Percentiles rank a stretch among this genome's conserved stretches.
These are phyloP conservation scores for Gorilla gorilla DNA, from an alignment of 2,113 vertebrate species.

Conservation along the genomic window DNA sequence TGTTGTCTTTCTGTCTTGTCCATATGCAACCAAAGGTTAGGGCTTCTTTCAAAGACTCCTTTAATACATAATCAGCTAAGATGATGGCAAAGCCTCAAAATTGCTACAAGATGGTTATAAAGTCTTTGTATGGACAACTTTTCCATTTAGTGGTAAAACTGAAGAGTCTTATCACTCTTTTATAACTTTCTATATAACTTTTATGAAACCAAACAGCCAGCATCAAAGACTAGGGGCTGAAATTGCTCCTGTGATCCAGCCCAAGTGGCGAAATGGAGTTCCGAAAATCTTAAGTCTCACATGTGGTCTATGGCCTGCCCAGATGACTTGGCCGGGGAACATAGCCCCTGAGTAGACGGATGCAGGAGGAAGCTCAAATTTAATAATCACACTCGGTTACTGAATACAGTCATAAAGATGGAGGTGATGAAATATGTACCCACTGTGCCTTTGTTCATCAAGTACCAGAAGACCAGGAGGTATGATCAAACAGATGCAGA, in stretches of 20 bases:
- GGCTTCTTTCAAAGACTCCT: slow-evolving; percentile 75
- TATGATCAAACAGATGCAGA: slow-evolving; percentile 37
- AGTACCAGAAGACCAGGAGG: slow-evolving; percentile 52
- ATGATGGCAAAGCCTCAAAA: slow-evolving; percentile 79
- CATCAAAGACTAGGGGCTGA: slow-evolving; percentile 82
- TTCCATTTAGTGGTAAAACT: slow-evolving; percentile 84
- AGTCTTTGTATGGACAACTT: slow-evolving; percentile 84
- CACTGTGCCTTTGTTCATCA: slow-evolving; percentile 68
- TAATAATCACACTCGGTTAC: slow-evolving; percentile 79
- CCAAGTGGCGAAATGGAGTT: slow-evolving; percentile 80
- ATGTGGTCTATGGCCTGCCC: slow-evolving; percentile 82
- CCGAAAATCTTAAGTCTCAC: slow-evolving; percentile 77
- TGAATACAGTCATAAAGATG: slow-evolving; percentile 76
- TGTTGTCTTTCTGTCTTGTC: not conserved
- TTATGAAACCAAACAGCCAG: slow-evolving; percentile 84
- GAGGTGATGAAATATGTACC: slow-evolving; percentile 74
- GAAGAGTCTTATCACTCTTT: slow-evolving; percentile 84
- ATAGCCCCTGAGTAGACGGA: slow-evolving; percentile 74
- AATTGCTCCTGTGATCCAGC: slow-evolving; percentile 79
- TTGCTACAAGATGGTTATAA: slow-evolving; percentile 86
- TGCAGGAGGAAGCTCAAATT: slow-evolving; percentile 79
- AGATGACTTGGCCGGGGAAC: slow-evolving; percentile 79
- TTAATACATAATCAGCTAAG: slow-evolving; percentile 80
- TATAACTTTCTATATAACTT: slow-evolving; percentile 86
- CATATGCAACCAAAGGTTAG: slow-evolving; percentile 69